Base-by-base conservation (phyloP, 2,113 vertebrate genomes). In the Gymnogyps californianus region DNA sequence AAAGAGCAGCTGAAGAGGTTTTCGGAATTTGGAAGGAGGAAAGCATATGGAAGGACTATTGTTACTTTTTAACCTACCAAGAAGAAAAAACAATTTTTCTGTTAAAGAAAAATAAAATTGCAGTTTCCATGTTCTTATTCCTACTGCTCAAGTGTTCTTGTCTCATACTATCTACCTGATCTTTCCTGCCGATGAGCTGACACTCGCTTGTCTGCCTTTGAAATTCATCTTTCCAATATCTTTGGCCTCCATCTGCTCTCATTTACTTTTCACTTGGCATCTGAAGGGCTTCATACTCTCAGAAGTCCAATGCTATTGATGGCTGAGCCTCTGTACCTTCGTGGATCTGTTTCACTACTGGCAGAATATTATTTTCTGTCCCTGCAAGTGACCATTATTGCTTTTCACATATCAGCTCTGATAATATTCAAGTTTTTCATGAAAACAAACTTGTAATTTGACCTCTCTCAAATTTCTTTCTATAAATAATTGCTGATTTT, bases 261-360 rank as follows among this genome's bases (percentile, higher is more conserved):
- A n/a, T 55, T 90, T 94, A 22, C 75, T 89, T 95, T 91, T 91
- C 67, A 81, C 51, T 54, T 83, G 64, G 78, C 93, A 86, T 93
- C 59, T 93, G 49, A 93, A 81, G 29, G 69, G 16, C 24, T 95
- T 82, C 76, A 13, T 61, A 38, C 14, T 38, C 65, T 89, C 69
- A 84, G 64, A 77, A 91, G 55, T 38, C 57, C 44, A 52, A 31
- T 52, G n/a, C 10, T 93, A 59, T 91, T 91, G 51, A 84, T 42
- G 18, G 10, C 18, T 75, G 31, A 86, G 13, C 12, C 25, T 74
- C 79, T 86, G 17, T 70, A 62, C 65, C n/a, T 87, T 92, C 55
- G 47, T 15, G 14, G 38, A 64, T 64, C 42, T 65, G 9, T 55
- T 89, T 84, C 69, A 62, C 51, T 34, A 14, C 11, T 31, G 15